Evolutionary conservation across 2,113 vertebrate species (phyloP), one percentile per base, ranked within the genome.

Genomic region (Pseudorhombus dupliciocellatus): DNA sequence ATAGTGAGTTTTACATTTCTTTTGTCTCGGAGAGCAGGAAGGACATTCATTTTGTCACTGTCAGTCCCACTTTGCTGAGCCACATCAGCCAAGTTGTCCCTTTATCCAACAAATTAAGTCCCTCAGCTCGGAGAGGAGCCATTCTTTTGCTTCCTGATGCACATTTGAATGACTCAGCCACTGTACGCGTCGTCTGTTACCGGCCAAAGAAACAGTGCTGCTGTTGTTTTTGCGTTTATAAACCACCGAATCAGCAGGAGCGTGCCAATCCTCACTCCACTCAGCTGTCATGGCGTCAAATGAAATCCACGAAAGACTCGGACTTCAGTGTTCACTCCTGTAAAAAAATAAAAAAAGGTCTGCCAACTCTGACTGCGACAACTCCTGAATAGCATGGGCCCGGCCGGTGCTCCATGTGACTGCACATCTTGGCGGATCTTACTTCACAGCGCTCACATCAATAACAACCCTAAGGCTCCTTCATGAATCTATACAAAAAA

Each of bases 401-500:
- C 0, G 22, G 24, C 22, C 9, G 26, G 18, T 42, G 42, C 64
- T 63, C 37, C 34, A 22, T 46, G 16, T 63, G 50, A 54, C 44
- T 67, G 57, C 52, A 7, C 52, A 56, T 58, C 31, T 52, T 42
- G 22, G 14, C 66, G 55, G 15, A 15, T 68, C 55, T 63, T 58
- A 65, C 70, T 74, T 63, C 20, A 51, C 53, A 37, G 21, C 1
- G 37, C 54, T 58, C 24, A 22, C 21, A 66, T 61, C 75, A 72
- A 77, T 77, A 77, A 9, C 44, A 50, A 0, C 24, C 78, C 65
- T 2, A 20, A 37, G 63, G 74, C 67, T 66, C 9, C 14, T 60
- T 66, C 42, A 24, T 79, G 28, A 75, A 53, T 79, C 73, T 64
- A 66, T 75, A 66, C 55, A 64, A 79, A 75, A 51, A 48, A 65